These are phyloP conservation scores for Pseudopodoces humilis DNA, from an alignment of 2,113 vertebrate genomes.

Conservation along the genomic window DNA sequence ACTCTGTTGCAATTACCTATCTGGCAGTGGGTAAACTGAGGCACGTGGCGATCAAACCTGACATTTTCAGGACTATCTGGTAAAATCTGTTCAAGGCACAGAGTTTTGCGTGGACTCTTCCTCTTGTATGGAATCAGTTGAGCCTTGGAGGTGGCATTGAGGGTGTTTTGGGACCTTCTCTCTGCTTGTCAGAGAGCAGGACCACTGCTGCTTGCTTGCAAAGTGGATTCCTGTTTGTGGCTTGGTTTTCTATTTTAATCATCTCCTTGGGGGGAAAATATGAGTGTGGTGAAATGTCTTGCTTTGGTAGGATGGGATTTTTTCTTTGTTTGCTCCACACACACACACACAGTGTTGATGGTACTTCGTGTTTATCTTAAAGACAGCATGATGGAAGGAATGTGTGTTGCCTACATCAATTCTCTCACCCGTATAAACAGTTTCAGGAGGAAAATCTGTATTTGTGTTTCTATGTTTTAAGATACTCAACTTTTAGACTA, in stretches of 20 bases:
- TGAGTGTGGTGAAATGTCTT: constrained; percentile 18
- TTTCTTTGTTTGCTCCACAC: constrained; percentile 53
- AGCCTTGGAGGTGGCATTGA: fast-evolving
- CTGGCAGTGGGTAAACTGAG: not conserved
- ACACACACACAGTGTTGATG: constrained; percentile 41
- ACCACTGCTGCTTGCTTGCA: not conserved
- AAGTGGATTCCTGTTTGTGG: constrained; percentile 33
- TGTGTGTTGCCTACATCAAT: constrained; percentile 56
- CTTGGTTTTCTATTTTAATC: constrained; percentile 58
- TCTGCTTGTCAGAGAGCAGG: not conserved
- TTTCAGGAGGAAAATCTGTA: constrained; percentile 51
- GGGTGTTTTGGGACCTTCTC: not conserved
- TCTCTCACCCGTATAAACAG: constrained; percentile 51
- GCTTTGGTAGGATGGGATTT: constrained; percentile 49
- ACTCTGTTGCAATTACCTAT: fast-evolving
- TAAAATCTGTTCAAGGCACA: not conserved
- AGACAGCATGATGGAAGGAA: constrained; percentile 62
- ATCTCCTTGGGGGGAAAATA: constrained; percentile 32
- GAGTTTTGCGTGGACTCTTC: not conserved
- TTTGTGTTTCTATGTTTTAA: constrained; percentile 19
- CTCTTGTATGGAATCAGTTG: fast-evolving
- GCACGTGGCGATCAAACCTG: not conserved
- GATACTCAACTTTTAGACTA: constrained; percentile 30
- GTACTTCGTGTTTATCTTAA: constrained; percentile 65
- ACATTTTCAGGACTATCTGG: not conserved